Conservation (phyloP, 2,113 vertebrate species). For the Nyctereutes procyonoides region DNA sequence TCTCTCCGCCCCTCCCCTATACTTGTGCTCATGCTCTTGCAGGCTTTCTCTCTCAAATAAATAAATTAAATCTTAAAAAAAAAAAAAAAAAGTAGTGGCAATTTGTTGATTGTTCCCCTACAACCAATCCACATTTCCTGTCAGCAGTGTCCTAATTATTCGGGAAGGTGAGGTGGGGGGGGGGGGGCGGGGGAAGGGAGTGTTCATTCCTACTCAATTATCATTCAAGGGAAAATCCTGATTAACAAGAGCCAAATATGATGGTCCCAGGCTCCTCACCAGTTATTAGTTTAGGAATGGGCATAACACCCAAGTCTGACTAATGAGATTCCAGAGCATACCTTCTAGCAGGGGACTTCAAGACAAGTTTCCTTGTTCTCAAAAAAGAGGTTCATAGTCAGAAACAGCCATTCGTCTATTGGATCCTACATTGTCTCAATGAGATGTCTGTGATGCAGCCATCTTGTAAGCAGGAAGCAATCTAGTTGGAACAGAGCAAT, state of each 20-base stretch:
- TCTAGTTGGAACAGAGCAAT: background rate
- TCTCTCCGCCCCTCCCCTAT: no score
- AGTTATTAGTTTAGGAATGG: conserved; percentile 1
- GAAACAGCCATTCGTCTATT: background rate
- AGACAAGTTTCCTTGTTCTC: background rate
- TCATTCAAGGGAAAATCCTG: background rate
- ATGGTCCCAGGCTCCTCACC: background rate
- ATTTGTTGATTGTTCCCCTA: background rate
- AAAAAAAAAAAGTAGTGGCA: no score
- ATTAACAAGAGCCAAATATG: background rate
- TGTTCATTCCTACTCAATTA: background rate
- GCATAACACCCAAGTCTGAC: background rate
- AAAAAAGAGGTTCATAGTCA: background rate
- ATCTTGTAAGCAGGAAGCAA: background rate
- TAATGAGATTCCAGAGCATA: background rate
- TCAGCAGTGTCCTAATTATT: background rate
- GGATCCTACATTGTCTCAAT: background rate
- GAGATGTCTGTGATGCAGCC: background rate
- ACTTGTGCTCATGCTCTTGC: no score
- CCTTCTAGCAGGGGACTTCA: background rate
- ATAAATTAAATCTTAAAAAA: no score
- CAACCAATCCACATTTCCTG: background rate
- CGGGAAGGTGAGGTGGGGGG: background rate
- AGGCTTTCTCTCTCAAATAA: no score
- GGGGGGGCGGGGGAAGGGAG: no score